A percentile compares a stretch with the other conserved stretches of the same genome.
phyloP scores from a whole-genome alignment of 53 echinoderm and acorn worm genomes.

The Apostichopus leukothele region DNA sequence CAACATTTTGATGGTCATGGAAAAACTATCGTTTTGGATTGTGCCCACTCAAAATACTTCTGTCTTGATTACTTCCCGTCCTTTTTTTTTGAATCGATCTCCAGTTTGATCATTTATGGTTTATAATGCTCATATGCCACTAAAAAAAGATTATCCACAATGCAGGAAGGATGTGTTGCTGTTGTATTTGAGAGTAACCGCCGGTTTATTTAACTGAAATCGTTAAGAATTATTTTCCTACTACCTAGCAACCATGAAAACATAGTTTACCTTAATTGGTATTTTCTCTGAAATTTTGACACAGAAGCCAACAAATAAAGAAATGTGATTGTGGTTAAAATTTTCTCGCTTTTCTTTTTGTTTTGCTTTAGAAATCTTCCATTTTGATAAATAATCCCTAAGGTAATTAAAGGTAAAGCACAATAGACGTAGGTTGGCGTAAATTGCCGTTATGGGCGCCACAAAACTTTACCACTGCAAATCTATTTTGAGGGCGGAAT shows the following conservation, averaged over 20 bases:
- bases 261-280: not conserved
- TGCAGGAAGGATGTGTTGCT: conserved; percentile 9
- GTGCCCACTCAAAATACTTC: not conserved
- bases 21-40: not conserved
- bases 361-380: too few species aligned
- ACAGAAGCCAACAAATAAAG: too few species aligned
- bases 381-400: too few species aligned
- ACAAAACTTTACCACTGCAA: too few species aligned
- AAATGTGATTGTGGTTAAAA: too few species aligned
- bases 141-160: not conserved
- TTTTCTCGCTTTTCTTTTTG: too few species aligned
- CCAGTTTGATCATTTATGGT: not conserved
- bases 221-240: conserved; percentile 6
- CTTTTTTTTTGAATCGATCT: not conserved
- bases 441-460: too few species aligned
- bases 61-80: not conserved
- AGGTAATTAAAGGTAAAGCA: too few species aligned
- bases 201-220: not conserved
- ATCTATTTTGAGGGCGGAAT: too few species aligned
- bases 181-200: not conserved
- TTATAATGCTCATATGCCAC: not conserved
- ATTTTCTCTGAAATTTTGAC: not conserved
- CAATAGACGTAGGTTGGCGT: too few species aligned
- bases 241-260: conserved; percentile 11
- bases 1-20: not conserved